phyloP scores from a whole-genome alignment of 2,888 invertebrate species.

The Eilema griseolum region DNA sequence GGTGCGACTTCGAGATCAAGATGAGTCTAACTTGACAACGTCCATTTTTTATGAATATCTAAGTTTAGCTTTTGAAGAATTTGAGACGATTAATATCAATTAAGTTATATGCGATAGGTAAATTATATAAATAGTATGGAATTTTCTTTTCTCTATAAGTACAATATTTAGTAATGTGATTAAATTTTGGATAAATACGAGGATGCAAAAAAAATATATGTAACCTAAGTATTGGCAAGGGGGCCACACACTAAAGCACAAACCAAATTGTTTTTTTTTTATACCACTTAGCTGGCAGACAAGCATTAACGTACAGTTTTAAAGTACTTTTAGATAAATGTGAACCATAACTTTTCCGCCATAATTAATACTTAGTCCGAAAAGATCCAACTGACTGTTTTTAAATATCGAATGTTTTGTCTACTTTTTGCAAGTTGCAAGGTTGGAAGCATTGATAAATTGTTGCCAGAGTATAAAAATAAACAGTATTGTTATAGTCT shows the following conservation, averaged over 20 bases:
- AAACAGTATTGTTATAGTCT: conserved; percentile 17
- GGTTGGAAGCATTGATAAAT: conserved; percentile 31
- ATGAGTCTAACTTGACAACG: conserved; percentile 2
- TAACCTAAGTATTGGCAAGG: too few relatives aligned
- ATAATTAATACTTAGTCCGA: not conserved
- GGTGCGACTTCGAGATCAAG: conserved; percentile 21
- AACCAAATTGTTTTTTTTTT: too few relatives aligned
- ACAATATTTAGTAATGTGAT: too few relatives aligned
- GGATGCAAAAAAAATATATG: too few relatives aligned
- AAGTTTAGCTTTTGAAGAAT: not conserved
- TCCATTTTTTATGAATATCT: not conserved
- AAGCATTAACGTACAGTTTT: too few relatives aligned
- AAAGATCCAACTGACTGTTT: not conserved
- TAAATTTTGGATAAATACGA: too few relatives aligned
- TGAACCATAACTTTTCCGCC: not conserved
- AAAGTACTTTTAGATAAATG: too few relatives aligned
- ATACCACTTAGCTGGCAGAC: too few relatives aligned
- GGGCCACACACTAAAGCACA: too few relatives aligned
- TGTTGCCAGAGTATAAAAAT: conserved; percentile 11
- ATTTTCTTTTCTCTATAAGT: too few relatives aligned
- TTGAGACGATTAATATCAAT: not conserved
- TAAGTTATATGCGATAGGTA: not conserved
- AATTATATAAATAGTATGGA: too few relatives aligned
- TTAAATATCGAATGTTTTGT: not conserved
- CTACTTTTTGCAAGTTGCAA: conserved; percentile 21